Conservation (phyloP, 2,797 vertebrate species). For the Morus bassanus region DNA sequence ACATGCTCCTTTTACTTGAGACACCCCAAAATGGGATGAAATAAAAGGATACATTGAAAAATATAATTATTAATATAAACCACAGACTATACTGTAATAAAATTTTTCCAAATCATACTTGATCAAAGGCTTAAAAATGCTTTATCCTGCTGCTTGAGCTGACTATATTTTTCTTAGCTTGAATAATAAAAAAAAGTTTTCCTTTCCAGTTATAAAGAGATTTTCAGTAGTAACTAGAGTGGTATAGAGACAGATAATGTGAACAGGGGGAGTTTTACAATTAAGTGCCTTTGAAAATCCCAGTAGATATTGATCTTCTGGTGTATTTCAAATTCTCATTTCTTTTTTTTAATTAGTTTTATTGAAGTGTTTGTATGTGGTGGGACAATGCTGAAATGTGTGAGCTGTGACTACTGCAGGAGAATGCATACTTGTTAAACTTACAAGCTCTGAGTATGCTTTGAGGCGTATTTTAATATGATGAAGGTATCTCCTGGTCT, state of each 20-base stretch:
- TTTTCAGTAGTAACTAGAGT: not conserved
- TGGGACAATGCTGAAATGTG: not conserved
- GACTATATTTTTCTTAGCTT: not conserved
- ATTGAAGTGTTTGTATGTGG: not conserved
- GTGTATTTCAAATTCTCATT: not conserved
- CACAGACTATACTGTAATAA: not conserved
- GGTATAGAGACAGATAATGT: not conserved
- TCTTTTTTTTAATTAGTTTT: not conserved
- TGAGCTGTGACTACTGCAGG: not conserved
- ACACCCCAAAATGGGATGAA: not conserved
- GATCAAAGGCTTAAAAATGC: not conserved
- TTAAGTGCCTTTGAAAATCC: not conserved
- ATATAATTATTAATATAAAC: not conserved
- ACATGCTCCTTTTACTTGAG: not conserved
- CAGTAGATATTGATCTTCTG: not conserved
- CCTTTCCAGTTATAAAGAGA: not conserved
- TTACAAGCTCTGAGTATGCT: not conserved
- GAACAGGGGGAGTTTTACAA: not conserved
- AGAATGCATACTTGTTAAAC: not conserved
- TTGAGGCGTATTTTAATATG: not conserved
- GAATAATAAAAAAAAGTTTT: not conserved
- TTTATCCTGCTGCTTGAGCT: not conserved
- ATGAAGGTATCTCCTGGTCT: not conserved
- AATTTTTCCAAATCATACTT: not conserved
- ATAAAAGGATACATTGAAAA: not conserved